Evolutionary conservation across 2,113 vertebrate genomes (phyloP).

Genomic region (Hemichromis elongatus): DNA sequence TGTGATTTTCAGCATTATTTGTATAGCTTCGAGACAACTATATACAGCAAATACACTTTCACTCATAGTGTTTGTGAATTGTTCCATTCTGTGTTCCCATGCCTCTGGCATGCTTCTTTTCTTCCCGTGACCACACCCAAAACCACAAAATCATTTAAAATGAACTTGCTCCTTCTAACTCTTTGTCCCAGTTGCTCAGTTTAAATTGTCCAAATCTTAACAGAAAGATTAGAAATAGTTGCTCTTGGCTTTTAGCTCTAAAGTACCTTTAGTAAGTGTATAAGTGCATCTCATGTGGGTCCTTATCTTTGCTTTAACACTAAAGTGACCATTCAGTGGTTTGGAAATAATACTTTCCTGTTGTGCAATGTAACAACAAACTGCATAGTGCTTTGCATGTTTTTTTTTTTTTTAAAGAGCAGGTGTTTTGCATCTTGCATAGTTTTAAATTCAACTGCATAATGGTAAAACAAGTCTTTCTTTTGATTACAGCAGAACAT

Average conservation of each 20-base stretch:
- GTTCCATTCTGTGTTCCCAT: too few relatives aligned
- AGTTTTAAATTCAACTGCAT: neutral
- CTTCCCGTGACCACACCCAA: neutral
- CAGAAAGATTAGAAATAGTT: neutral
- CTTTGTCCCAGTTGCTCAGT: neutral
- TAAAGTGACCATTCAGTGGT: neutral
- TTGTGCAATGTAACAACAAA: neutral
- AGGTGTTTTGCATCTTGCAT: neutral
- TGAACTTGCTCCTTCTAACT: rapidly evolving
- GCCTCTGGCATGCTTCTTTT: rapidly evolving
- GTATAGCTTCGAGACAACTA: too few relatives aligned
- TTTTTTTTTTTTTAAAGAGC: neutral
- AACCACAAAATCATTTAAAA: neutral
- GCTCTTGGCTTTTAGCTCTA: neutral
- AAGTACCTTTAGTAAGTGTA: neutral
- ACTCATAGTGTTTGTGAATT: too few relatives aligned
- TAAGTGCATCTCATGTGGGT: neutral
- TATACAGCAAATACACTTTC: too few relatives aligned
- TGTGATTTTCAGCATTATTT: too few relatives aligned
- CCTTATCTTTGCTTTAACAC: neutral
- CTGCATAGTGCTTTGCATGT: neutral
- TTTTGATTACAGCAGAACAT: too few relatives aligned
- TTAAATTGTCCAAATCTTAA: neutral
- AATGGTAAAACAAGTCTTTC: neutral
- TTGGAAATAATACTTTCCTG: neutral